Base-by-base conservation (phyloP, 2,113 vertebrate genomes). In the Mixornis gularis region DNA sequence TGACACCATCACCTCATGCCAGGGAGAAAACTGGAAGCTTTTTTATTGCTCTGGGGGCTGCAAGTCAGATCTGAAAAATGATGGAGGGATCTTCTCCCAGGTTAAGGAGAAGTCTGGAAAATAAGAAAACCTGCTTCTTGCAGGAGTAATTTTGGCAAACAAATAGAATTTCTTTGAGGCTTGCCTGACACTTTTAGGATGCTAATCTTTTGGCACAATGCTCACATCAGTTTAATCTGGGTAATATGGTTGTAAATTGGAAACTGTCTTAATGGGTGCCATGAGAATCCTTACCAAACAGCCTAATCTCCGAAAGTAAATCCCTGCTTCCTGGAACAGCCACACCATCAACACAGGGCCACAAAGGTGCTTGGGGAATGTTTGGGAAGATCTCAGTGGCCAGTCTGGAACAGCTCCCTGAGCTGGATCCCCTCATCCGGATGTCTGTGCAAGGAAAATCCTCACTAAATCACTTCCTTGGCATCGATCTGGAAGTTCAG, bases 261-360 rank as follows among this genome's bases (percentile, higher is more conserved):
- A 84, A 95, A 84, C 5, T 2, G 0, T 65, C 38, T 46, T 53
- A 46, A 56, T 19, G 38, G 44, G 15, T 34, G 38, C 10, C 46
- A 62, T 12, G 32, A 71, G 53, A 92, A 74, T 79, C 80, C n/a
- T 95, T 32, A 69, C 62, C 70, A 87, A 94, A 90, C 65, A 94
- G 62, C 70, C 70, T 93, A 76, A 90, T 44, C 60, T 84, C 83
- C 51, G 63, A 62, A 93, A 74, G 41, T 34, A 87, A 92, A 91
- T 41, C 69, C 8, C 18, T 49, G 66, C 70, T 95, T 95, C 95
- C 95, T 96, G 95, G 92, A 95, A 95, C 82, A 91, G 60, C n/a
- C 76, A 38, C 62, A 49, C 34, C 89, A 86, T 4, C 64, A 65
- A 9, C 29, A 52, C 63, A 52, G 0, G 6, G n/a, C 43, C 86